Evolutionary conservation across 2,113 vertebrate species (phyloP).

Genomic region (Marmota flaviventris): DNA sequence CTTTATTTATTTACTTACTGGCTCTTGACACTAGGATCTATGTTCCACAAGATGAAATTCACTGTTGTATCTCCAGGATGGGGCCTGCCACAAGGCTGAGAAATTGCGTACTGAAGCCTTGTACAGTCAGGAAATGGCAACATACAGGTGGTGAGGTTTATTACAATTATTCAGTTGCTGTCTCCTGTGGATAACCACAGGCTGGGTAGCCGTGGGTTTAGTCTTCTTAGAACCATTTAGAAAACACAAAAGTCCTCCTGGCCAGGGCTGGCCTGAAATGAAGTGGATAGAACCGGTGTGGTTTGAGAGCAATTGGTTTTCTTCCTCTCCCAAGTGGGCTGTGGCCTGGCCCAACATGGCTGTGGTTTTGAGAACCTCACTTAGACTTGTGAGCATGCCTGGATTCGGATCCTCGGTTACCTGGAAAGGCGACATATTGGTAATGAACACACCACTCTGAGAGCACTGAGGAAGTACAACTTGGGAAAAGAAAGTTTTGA

Average conservation of each 20-base stretch:
- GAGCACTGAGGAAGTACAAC: accelerated
- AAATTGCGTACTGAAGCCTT: accelerated
- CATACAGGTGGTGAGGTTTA: neutral
- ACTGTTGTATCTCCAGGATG: neutral
- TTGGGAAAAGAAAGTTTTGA: neutral
- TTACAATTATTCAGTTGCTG: neutral
- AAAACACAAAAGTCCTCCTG: neutral
- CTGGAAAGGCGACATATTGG: neutral
- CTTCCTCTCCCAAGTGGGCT: neutral
- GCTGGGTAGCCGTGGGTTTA: too few species aligned
- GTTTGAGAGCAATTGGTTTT: neutral
- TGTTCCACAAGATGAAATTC: neutral
- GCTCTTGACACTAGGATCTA: neutral
- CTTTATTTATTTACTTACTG: neutral
- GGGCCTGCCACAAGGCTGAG: neutral
- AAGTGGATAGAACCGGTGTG: neutral
- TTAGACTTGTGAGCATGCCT: neutral
- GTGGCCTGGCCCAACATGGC: neutral
- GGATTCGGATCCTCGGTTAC: neutral
- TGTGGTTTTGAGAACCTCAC: neutral
- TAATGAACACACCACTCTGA: accelerated
- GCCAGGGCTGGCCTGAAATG: neutral
- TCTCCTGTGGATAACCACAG: neutral
- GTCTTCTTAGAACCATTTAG: neutral
- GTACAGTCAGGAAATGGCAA: accelerated